Evolutionary conservation across 2,113 vertebrate genomes (phyloP).

Genomic region (Penelope pileata): DNA sequence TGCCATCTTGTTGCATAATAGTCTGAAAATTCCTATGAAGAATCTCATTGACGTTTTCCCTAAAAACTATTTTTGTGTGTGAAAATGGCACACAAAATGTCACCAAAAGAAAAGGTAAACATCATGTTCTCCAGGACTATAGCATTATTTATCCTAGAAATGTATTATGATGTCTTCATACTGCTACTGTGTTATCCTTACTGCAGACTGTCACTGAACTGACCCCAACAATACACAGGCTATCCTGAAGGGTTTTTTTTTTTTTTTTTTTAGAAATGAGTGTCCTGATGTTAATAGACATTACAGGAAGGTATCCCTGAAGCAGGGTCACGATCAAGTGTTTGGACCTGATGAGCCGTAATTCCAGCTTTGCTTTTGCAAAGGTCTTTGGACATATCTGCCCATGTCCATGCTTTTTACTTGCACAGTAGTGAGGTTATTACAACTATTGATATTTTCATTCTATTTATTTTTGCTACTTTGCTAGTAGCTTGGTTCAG

Average conservation of each 20-base stretch:
- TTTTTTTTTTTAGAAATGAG: neutral
- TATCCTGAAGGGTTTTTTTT: neutral
- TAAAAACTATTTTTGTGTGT: neutral
- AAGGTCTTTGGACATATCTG: neutral
- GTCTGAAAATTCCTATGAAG: slow-evolving; percentile 9
- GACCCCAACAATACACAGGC: neutral
- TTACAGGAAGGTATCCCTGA: neutral
- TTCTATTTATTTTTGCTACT: neutral
- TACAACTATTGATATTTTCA: neutral
- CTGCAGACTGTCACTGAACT: neutral
- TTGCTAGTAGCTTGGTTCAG: neutral
- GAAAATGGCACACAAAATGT: neutral
- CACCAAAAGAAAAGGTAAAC: neutral
- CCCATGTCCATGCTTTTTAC: neutral
- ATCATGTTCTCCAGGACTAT: neutral
- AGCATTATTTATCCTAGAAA: neutral
- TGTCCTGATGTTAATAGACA: neutral
- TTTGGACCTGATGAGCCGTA: neutral
- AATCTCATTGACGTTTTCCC: neutral
- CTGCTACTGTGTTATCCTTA: neutral
- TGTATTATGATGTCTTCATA: neutral
- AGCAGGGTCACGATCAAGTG: neutral
- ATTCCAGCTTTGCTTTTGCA: neutral
- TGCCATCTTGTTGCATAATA: slow-evolving; percentile 27
- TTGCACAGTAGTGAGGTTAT: neutral